Evolutionary conservation across 2,113 vertebrate species (phyloP).

Genomic region (Gymnarchus niloticus): DNA sequence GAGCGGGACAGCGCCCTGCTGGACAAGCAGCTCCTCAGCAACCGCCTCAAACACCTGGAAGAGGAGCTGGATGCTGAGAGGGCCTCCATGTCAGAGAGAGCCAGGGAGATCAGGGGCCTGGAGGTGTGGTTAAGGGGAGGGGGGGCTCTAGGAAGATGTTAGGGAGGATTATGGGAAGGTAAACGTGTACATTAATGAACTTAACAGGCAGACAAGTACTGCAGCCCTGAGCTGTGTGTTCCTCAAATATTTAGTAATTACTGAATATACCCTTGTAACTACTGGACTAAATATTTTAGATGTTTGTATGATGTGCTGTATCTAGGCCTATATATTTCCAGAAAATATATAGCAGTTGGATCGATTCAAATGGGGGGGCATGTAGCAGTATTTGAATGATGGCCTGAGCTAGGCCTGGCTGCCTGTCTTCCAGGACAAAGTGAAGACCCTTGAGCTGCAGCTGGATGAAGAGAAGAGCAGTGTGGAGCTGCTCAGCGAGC

Average conservation of each 20-base stretch:
- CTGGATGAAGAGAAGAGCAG: slow-evolving; percentile 82
- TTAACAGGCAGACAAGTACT: too few species aligned
- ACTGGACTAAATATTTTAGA: too few species aligned
- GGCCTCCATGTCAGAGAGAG: slow-evolving; percentile 72
- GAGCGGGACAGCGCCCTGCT: slow-evolving; percentile 70
- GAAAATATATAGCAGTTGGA: too few species aligned
- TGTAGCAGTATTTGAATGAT: background rate
- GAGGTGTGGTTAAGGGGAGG: slow-evolving; percentile 79
- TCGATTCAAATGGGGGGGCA: background rate
- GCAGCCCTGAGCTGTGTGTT: too few species aligned
- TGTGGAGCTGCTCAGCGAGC: slow-evolving; percentile 77
- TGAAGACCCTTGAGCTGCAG: slow-evolving; percentile 77
- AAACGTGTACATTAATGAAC: too few species aligned
- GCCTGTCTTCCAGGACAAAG: slow-evolving; percentile 63
- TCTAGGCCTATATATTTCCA: too few species aligned
- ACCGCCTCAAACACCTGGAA: slow-evolving; percentile 76
- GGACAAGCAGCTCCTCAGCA: slow-evolving; percentile 78
- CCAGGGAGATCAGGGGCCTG: slow-evolving; percentile 68
- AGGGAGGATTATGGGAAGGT: too few species aligned
- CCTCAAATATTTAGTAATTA: too few species aligned
- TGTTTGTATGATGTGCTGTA: too few species aligned
- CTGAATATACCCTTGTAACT: too few species aligned
- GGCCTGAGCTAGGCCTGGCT: background rate
- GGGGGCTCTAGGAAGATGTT: slow-evolving; percentile 56
- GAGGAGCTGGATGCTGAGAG: slow-evolving; percentile 72